Evolutionary conservation across 2,797 vertebrate species (phyloP).

Genomic region (Cyprinella venusta): DNA sequence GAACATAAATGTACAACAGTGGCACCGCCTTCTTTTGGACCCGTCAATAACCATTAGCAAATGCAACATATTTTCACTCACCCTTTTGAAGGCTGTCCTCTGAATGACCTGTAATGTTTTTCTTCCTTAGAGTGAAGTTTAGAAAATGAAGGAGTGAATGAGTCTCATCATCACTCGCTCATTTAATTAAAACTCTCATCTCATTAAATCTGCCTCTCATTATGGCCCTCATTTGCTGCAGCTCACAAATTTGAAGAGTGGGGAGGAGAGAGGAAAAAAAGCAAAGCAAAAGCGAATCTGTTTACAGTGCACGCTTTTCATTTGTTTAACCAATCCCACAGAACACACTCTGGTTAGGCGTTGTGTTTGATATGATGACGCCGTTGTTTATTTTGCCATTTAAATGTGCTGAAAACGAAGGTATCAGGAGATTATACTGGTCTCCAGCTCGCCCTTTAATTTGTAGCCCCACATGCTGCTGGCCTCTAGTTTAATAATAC

Average conservation of each 20-base stretch:
- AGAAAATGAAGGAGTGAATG: slow-evolving; percentile 59
- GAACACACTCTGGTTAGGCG: slow-evolving; percentile 78
- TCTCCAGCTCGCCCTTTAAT: slow-evolving; percentile 79
- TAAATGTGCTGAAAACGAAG: slow-evolving; percentile 79
- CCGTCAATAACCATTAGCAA: slow-evolving; percentile 52
- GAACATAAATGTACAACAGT: slow-evolving; percentile 26
- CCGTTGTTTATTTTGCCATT: slow-evolving; percentile 79
- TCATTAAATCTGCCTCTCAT: slow-evolving; percentile 78
- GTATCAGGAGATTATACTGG: slow-evolving; percentile 77
- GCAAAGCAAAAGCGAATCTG: slow-evolving; percentile 67
- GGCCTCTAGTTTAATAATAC: slow-evolving; percentile 78
- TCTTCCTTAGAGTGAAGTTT: slow-evolving; percentile 58
- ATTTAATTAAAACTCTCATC: slow-evolving; percentile 79
- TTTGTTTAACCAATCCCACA: slow-evolving; percentile 76
- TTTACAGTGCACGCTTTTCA: slow-evolving; percentile 79
- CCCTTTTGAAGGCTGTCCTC: slow-evolving; percentile 57
- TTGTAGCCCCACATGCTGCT: slow-evolving; percentile 78
- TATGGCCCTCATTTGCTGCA: slow-evolving; percentile 75
- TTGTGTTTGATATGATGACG: slow-evolving; percentile 73
- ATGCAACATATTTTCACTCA: slow-evolving; percentile 37
- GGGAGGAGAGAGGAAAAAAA: slow-evolving; percentile 27
- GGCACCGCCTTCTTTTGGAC: slow-evolving; percentile 8
- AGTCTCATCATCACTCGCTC: slow-evolving; percentile 70
- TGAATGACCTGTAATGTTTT: slow-evolving; percentile 66
- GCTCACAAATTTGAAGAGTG: slow-evolving; percentile 69